A percentile compares a stretch with the other conserved stretches of the same genome.
Conservation (phyloP, 2,888 invertebrate species). For the Antitype chi region DNA sequence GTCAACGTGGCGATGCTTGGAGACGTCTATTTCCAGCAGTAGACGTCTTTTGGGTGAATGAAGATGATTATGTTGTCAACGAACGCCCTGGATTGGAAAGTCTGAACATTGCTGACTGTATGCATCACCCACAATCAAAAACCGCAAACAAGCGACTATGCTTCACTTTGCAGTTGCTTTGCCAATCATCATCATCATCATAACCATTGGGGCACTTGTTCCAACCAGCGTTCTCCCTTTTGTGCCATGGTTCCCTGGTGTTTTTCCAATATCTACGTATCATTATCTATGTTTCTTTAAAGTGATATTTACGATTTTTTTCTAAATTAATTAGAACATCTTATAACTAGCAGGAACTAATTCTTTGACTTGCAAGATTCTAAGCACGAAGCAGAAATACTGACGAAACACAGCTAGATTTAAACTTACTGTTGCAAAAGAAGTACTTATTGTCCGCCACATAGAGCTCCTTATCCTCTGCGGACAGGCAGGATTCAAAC, state of each 20-base stretch:
- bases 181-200: neutral
- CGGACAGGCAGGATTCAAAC: slow-evolving; percentile 87
- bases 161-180: neutral
- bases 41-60: neutral
- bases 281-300: neutral
- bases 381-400: neutral
- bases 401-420: neutral
- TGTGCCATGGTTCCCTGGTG: neutral
- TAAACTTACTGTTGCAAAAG: slow-evolving; percentile 86
- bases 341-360: neutral
- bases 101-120: neutral
- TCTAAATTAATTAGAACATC: neutral
- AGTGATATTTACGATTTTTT: neutral
- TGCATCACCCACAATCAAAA: neutral
- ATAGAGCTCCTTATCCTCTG: slow-evolving; percentile 86
- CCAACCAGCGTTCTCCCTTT: neutral
- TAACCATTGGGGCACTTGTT: neutral
- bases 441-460: slow-evolving; percentile 84
- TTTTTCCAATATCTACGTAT: neutral
- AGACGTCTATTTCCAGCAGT: neutral
- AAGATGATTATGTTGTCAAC: neutral
- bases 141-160: neutral
- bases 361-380: neutral
- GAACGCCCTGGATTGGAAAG: neutral
- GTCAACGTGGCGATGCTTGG: neutral